Percentiles rank a stretch among this genome's conserved stretches.
These are phyloP conservation scores for Tylochromis polylepis DNA, from an alignment of 2,113 vertebrate genomes.

Conservation along the genomic window DNA sequence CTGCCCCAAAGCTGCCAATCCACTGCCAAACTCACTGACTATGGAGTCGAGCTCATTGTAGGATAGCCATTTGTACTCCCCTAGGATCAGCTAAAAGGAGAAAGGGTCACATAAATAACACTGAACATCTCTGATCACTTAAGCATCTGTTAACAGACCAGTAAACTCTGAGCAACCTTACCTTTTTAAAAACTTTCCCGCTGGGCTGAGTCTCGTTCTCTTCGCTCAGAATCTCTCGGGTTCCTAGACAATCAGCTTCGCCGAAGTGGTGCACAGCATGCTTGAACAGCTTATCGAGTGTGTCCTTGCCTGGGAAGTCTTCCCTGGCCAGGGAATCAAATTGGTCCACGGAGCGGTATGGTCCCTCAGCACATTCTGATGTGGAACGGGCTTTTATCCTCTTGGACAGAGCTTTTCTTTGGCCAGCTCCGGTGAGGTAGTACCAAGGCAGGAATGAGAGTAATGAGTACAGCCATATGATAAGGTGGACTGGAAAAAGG, in stretches of 20 bases:
- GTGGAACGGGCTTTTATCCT: constrained; percentile 86
- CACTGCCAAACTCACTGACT: constrained; percentile 79
- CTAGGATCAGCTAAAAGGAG: constrained; percentile 83
- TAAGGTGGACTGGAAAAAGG: constrained; percentile 85
- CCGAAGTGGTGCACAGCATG: constrained; percentile 82
- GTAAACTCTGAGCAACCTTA: constrained; percentile 29
- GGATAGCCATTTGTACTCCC: constrained; percentile 87
- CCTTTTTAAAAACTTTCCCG: constrained; percentile 98
- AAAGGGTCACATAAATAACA: background rate
- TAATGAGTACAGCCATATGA: constrained; percentile 90
- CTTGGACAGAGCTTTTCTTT: constrained; percentile 82
- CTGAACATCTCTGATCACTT: background rate
- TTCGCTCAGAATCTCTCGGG: constrained; percentile 85
- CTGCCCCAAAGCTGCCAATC: constrained; percentile 83
- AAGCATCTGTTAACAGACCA: background rate
- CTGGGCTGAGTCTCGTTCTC: constrained; percentile 92
- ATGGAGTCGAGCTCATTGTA: constrained; percentile 80
- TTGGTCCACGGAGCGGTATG: constrained; percentile 86
- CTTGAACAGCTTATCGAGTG: constrained; percentile 89
- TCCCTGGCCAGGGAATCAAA: constrained; percentile 82
- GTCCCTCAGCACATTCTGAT: constrained; percentile 81
- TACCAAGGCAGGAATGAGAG: constrained; percentile 97
- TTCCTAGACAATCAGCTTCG: constrained; percentile 82
- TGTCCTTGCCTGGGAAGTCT: constrained; percentile 87
- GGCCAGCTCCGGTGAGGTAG: constrained; percentile 86